phyloP scores from a whole-genome alignment of 2,888 invertebrate genomes.

The Cryptosula pallasiana region DNA sequence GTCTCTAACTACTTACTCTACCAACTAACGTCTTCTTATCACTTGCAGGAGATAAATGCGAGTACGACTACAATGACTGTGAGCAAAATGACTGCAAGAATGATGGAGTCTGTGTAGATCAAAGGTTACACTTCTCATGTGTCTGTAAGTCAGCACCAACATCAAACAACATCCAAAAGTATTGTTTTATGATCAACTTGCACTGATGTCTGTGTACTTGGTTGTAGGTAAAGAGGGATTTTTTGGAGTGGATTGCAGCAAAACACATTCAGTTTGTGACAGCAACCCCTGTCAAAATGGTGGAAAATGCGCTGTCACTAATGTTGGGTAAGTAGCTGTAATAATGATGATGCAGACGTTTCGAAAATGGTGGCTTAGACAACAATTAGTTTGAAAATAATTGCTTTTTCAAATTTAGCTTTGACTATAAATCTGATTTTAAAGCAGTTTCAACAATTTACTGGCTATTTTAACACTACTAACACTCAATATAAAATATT shows the following conservation, averaged over 20 bases:
- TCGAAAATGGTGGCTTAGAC: too few relatives aligned
- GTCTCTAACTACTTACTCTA: not conserved
- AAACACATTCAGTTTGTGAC: not conserved
- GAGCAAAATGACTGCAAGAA: not conserved
- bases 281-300: slow-evolving; percentile 3
- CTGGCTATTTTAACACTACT: too few relatives aligned
- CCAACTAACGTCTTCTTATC: not conserved
- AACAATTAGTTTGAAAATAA: too few relatives aligned
- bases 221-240: slow-evolving; percentile 11
- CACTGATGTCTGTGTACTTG: too few relatives aligned
- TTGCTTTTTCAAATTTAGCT: too few relatives aligned
- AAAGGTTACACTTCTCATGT: not conserved
- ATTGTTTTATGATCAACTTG: too few relatives aligned
- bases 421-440: too few relatives aligned
- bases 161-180: too few relatives aligned
- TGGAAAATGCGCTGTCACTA: not conserved
- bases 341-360: not conserved
- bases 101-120: slow-evolving; percentile 5
- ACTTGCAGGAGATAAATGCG: not conserved
- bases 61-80: not conserved
- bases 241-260: not conserved
- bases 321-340: not conserved
- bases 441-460: too few relatives aligned
- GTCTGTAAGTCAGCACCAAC: slow-evolving; percentile 8
- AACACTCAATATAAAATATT: too few relatives aligned